A percentile compares a stretch with the other conserved stretches of the same genome.
Evolutionary conservation across 2,888 invertebrate species (phyloP).

Genomic region (Bombylius major): DNA sequence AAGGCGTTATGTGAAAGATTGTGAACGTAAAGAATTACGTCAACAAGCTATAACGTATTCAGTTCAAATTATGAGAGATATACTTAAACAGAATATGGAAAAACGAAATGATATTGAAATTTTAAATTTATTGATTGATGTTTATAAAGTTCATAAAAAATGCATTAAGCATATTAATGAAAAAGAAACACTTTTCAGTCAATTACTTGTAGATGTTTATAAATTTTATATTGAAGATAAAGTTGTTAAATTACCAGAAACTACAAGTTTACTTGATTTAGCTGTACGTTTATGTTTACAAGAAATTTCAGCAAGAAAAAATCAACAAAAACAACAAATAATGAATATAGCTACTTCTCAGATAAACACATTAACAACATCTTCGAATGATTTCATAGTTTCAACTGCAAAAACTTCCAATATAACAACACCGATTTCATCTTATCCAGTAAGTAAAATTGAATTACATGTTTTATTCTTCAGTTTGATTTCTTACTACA

Average conservation of each 20-base stretch:
- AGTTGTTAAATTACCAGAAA: constrained; percentile 43
- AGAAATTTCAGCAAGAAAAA: constrained; percentile 45
- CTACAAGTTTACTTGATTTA: constrained; percentile 48
- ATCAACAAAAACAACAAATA: constrained; percentile 33
- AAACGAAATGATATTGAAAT: constrained; percentile 41
- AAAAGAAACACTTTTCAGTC: constrained; percentile 44
- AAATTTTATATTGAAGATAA: constrained; percentile 49
- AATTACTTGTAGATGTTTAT: constrained; percentile 56
- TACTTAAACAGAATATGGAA: constrained; percentile 43
- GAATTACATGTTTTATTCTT: background rate
- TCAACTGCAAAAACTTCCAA: background rate
- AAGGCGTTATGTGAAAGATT: constrained; percentile 72
- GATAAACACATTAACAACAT: background rate
- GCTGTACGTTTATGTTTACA: constrained; percentile 60
- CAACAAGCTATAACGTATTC: constrained; percentile 66
- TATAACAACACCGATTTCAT: background rate
- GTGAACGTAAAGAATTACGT: constrained; percentile 68
- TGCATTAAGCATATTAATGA: constrained; percentile 46
- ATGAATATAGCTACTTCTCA: background rate
- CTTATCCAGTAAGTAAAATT: background rate
- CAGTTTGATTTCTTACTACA: background rate
- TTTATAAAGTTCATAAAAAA: constrained; percentile 56
- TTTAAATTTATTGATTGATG: constrained; percentile 42
- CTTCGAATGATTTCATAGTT: background rate
- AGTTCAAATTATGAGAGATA: constrained; percentile 53